Evolutionary conservation across 1,140 invertebrate genomes (phyloP).

Genomic region (Lordiphosa mommai): DNA sequence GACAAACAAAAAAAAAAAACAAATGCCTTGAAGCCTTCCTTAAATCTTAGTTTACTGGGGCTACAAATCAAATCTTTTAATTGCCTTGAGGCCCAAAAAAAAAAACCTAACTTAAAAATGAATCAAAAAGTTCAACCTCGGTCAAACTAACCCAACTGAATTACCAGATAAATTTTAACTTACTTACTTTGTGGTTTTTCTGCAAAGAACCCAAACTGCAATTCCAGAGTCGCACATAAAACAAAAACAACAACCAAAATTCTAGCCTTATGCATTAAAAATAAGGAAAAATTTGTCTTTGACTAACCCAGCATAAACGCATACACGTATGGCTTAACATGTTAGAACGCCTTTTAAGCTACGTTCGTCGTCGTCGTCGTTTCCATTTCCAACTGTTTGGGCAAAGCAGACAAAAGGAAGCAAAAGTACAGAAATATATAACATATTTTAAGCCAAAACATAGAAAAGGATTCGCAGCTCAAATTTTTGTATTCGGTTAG

Average conservation of each 20-base stretch:
- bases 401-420: constrained; percentile 12
- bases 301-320: constrained; percentile 67
- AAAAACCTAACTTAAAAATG: too few species aligned
- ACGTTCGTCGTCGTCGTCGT: constrained; percentile 8
- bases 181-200: too few species aligned
- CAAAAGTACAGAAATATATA: neutral
- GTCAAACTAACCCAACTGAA: too few species aligned
- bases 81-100: too few species aligned
- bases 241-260: constrained; percentile 1
- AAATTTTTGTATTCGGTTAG: neutral
- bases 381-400: constrained; percentile 23
- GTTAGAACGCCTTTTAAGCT: constrained; percentile 51
- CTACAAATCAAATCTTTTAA: too few species aligned
- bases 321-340: constrained; percentile 69
- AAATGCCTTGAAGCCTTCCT: too few species aligned
- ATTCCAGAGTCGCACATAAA: too few species aligned
- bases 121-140: too few species aligned
- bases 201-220: too few species aligned
- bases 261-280: constrained; percentile 19
- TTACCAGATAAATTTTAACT: too few species aligned
- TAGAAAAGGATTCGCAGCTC: constrained; percentile 11
- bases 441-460: constrained; percentile 19
- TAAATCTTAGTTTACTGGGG: too few species aligned
- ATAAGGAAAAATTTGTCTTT: constrained; percentile 57
- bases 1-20: too few species aligned